These are phyloP conservation scores for Hirtodrosophila cameraria DNA, from an alignment of 2,888 invertebrate species.

Conservation along the genomic window DNA sequence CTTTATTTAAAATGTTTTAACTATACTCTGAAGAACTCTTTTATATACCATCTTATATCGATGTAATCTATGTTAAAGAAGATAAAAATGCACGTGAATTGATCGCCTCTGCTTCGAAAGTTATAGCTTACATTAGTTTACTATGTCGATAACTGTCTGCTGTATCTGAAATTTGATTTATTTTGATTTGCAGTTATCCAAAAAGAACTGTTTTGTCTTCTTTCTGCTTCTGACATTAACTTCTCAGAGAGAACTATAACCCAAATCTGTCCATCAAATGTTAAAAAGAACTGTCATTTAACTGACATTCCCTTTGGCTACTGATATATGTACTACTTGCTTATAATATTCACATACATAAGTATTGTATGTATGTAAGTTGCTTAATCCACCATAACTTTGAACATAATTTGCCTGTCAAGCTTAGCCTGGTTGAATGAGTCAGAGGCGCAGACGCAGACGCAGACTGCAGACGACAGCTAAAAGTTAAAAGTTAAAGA, in stretches of 20 bases:
- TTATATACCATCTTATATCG: too few species aligned
- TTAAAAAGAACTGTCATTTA: constrained; percentile 21
- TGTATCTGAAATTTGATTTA: too few species aligned
- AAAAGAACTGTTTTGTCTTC: background rate
- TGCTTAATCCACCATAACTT: constrained; percentile 49
- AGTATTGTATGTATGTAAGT: constrained; percentile 1
- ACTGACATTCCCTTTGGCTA: constrained; percentile 49
- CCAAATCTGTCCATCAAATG: constrained; percentile 65
- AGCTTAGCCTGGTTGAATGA: constrained; percentile 25
- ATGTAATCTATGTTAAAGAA: too few species aligned
- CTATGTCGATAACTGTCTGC: too few species aligned
- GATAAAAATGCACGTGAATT: too few species aligned
- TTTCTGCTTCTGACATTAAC: constrained; percentile 4
- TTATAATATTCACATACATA: too few species aligned
- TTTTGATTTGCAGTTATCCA: too few species aligned
- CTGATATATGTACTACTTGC: constrained; percentile 31
- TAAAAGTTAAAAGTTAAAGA: too few species aligned
- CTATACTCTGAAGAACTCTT: too few species aligned
- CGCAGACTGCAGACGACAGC: background rate
- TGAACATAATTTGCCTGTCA: constrained; percentile 53
- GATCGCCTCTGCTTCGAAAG: too few species aligned
- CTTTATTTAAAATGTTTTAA: too few species aligned
- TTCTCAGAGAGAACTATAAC: constrained; percentile 43
- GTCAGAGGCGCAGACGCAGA: constrained; percentile 28
- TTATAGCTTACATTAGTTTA: too few species aligned